phyloP scores from a whole-genome alignment of 2,113 vertebrate genomes.

The Cyprinodon brontotheroides region DNA sequence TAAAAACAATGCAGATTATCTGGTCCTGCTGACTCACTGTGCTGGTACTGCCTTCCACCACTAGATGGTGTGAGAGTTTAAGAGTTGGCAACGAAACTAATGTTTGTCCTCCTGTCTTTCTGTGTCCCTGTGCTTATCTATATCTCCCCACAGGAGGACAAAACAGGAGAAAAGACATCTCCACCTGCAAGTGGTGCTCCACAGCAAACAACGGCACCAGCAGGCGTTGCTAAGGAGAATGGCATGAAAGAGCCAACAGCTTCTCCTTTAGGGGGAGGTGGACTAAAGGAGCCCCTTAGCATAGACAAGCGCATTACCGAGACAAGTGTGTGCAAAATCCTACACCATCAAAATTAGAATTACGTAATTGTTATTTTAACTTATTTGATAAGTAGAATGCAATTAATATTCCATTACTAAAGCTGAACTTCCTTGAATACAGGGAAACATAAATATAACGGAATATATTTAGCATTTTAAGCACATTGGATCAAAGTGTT shows the following conservation, averaged over 20 bases:
- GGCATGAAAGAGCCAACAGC: slow-evolving; percentile 77
- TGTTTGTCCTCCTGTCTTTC: slow-evolving; percentile 13
- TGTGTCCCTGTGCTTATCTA: slow-evolving; percentile 10
- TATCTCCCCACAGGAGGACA: slow-evolving; percentile 79
- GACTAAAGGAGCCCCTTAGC: slow-evolving; percentile 85
- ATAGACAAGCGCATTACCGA: slow-evolving; percentile 89
- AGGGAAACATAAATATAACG: too few species aligned
- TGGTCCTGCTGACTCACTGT: slow-evolving; percentile 50
- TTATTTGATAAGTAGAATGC: too few species aligned
- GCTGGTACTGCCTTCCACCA: slow-evolving; percentile 29
- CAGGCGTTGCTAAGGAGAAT: slow-evolving; percentile 80
- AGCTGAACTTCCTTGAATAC: too few species aligned
- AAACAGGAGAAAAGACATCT: slow-evolving; percentile 75
- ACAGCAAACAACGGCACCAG: slow-evolving; percentile 72
- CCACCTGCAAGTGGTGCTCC: slow-evolving; percentile 76
- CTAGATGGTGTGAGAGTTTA: slow-evolving; percentile 46
- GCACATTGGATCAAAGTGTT: background rate
- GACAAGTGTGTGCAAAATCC: slow-evolving; percentile 85
- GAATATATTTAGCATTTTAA: background rate
- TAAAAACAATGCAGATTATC: background rate
- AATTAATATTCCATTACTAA: too few species aligned
- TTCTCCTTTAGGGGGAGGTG: slow-evolving; percentile 77
- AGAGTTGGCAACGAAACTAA: background rate
- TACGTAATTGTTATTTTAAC: background rate
- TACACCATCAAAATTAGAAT: background rate